phyloP scores from a whole-genome alignment of 2,113 vertebrate genomes.

The Brachionichthys hirsutus region DNA sequence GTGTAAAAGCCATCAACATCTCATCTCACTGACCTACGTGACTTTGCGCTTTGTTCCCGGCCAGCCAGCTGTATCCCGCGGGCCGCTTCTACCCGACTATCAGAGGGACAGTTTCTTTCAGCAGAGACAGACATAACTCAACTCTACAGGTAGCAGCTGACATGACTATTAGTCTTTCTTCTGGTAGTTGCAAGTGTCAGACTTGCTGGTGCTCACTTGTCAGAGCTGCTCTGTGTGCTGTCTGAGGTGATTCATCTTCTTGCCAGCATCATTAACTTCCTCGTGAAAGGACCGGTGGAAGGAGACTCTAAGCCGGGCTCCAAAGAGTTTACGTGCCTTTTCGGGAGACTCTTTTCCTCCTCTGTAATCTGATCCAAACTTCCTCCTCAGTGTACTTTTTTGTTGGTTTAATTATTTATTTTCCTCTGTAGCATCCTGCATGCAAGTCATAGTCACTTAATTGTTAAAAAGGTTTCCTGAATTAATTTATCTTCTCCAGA shows the following conservation, averaged over 20 bases:
- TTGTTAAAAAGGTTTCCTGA: constrained; percentile 23
- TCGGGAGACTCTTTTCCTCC: constrained; percentile 80
- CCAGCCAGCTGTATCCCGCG: constrained; percentile 53
- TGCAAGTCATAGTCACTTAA: constrained; percentile 10
- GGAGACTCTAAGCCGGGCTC: constrained; percentile 82
- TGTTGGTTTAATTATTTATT: constrained; percentile 32
- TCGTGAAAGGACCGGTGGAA: constrained; percentile 88
- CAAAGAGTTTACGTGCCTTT: constrained; percentile 84
- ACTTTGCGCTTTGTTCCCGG: constrained; percentile 50
- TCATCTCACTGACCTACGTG: constrained; percentile 16
- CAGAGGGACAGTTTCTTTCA: constrained; percentile 66
- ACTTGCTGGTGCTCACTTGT: constrained; percentile 83
- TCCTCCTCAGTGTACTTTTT: constrained; percentile 47
- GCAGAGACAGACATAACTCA: constrained; percentile 72
- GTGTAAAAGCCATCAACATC: too few species aligned
- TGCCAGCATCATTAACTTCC: constrained; percentile 92
- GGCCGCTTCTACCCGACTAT: constrained; percentile 52
- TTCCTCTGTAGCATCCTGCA: background rate
- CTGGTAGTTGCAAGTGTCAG: constrained; percentile 84
- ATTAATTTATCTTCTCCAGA: constrained; percentile 28
- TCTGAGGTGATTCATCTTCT: constrained; percentile 96
- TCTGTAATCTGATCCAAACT: constrained; percentile 82
- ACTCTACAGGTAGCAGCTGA: constrained; percentile 77
- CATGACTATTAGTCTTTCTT: constrained; percentile 78
- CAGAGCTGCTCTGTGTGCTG: constrained; percentile 88